phyloP scores from a whole-genome alignment of 2,113 vertebrate species.

The Passer montanus region DNA sequence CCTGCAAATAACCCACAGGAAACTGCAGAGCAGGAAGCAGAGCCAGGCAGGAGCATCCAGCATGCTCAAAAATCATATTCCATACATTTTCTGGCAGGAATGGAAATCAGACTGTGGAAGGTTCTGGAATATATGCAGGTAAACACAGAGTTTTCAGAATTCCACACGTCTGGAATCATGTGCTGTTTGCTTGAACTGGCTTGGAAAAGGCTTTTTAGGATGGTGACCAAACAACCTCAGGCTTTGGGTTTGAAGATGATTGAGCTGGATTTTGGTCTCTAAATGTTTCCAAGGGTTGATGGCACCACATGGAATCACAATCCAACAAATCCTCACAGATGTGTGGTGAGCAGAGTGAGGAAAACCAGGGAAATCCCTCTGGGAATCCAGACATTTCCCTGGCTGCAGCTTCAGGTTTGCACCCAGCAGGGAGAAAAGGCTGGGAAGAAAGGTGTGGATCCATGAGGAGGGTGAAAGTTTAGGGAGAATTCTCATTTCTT shows the following conservation, averaged over 20 bases:
- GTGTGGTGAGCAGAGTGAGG: not conserved
- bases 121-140: not conserved
- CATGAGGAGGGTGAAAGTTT: rapidly evolving
- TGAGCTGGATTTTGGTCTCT: not conserved
- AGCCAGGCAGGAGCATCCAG: not conserved
- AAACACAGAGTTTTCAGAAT: not conserved
- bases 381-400: not conserved
- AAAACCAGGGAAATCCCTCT: not conserved
- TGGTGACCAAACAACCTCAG: not conserved
- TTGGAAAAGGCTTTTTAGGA: not conserved
- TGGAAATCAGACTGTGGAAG: not conserved
- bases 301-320: not conserved
- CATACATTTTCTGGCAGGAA: not conserved
- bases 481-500: not conserved
- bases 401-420: not conserved
- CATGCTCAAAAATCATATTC: not conserved
- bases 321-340: rapidly evolving
- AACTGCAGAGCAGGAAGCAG: not conserved
- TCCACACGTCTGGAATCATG: not conserved
- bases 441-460: not conserved
- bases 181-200: not conserved
- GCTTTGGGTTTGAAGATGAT: not conserved
- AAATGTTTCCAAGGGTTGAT: rapidly evolving
- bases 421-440: not conserved
- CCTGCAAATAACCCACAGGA: not conserved